These are phyloP conservation scores for Cochlearius cochlearius DNA, from an alignment of 2,113 vertebrate genomes.

Conservation along the genomic window DNA sequence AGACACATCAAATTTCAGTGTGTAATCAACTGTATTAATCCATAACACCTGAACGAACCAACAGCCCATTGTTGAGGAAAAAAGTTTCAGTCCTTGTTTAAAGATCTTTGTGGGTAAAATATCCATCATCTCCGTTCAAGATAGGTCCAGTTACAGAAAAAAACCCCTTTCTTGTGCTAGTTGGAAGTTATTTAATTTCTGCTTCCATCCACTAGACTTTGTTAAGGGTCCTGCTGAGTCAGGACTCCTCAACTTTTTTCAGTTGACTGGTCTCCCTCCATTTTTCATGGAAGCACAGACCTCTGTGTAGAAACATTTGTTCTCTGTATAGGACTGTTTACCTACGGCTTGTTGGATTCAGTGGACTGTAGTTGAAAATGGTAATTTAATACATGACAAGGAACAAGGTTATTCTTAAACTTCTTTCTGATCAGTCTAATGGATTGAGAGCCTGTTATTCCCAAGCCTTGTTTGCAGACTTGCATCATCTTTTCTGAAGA, in stretches of 20 bases:
- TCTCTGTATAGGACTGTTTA: neutral
- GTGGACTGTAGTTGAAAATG: neutral
- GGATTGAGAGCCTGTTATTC: neutral
- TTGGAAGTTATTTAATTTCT: neutral
- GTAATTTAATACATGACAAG: neutral
- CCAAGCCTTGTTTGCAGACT: neutral
- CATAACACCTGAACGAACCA: neutral
- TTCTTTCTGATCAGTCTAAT: neutral
- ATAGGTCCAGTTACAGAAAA: neutral
- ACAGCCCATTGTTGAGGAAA: neutral
- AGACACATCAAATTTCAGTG: neutral
- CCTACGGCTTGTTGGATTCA: neutral
- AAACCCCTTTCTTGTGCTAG: fast-evolving
- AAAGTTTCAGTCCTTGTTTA: neutral
- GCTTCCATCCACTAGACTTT: neutral
- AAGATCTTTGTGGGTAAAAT: neutral
- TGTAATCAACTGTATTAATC: neutral
- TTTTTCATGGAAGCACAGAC: neutral
- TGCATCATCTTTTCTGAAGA: neutral
- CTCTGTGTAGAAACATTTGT: neutral
- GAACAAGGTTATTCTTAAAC: neutral
- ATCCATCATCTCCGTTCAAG: neutral
- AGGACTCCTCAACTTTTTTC: neutral
- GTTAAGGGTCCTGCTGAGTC: neutral
- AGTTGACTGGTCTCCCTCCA: neutral